Base-by-base conservation (phyloP, 2,113 vertebrate species). In the Mus spicilegus region DNA sequence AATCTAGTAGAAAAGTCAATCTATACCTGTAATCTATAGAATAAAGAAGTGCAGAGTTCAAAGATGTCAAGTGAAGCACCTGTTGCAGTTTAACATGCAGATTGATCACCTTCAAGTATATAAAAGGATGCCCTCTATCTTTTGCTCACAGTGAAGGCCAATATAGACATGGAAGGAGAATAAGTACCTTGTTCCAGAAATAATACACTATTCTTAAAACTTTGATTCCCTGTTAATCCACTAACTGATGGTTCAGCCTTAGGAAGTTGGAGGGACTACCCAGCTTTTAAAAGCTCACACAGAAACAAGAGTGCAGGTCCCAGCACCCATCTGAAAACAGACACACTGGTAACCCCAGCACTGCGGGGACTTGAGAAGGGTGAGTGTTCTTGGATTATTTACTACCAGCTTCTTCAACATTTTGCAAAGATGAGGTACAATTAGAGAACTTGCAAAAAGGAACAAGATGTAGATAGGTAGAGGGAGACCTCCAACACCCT, bases 41-140 rank as follows among this genome's bases (percentile, higher is more conserved):
- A 22, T 3, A 19, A 91, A 69, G 28, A 1, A 63, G 2, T 5
- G 6, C 1, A 33, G 1, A 20, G 7, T n/a, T 22, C 46, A 51
- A 10, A 33, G 61, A 54, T 49, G 20, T 7, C 39, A 76, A 36
- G 39, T 61, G 33, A 2, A 73, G 69, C 42, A 61, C 42, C 20
- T 0, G 7, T 42, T 1, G 3, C n/a, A 42, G 12, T n/a, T 10
- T 19, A 36, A 30, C 12, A 10, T 73, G 0, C 0, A 89, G 42
- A 4, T 82, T 6, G 89, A 2, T 4, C 16, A 80, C 65, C 54
- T 69, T 69, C 67, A 33, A 33, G 33, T 69, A 69, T 33, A 33
- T 30, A 33, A 11, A 94, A 95, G 87, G 28, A 24, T 33, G 1
- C 19, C 88, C 36, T 70, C 30, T 20, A 33, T 42, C 49, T 81